A percentile compares a stretch with the other conserved stretches of the same genome.
These are phyloP conservation scores for Schizopygopsis malacanthus DNA, from an alignment of 2,797 vertebrate genomes.

Conservation along the genomic window DNA sequence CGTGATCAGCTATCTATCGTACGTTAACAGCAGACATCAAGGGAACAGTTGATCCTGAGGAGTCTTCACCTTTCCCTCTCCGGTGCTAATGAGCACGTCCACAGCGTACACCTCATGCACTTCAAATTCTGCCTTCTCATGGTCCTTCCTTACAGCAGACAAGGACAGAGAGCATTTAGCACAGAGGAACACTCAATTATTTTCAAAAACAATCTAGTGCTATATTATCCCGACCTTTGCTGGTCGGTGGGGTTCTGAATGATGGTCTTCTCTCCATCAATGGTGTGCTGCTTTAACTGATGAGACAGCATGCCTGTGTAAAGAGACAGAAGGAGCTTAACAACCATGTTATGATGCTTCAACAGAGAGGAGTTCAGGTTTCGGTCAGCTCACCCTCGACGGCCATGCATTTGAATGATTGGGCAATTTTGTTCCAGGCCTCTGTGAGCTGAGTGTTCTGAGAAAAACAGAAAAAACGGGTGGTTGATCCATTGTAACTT, in stretches of 20 bases:
- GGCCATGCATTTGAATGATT: constrained; percentile 95
- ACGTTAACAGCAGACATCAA: neutral
- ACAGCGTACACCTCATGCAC: constrained; percentile 98
- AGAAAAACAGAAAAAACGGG: constrained; percentile 10
- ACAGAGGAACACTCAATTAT: neutral
- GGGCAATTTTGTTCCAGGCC: constrained; percentile 97
- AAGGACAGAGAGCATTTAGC: constrained; percentile 10
- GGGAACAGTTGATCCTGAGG: neutral
- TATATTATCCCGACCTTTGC: constrained; percentile 84
- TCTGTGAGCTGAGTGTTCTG: constrained; percentile 98
- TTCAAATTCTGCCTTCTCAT: constrained; percentile 97
- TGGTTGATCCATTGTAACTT: neutral
- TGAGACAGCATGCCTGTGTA: constrained; percentile 94
- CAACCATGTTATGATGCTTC: neutral
- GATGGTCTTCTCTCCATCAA: constrained; percentile 97
- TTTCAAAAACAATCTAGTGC: neutral
- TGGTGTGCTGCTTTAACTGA: constrained; percentile 96
- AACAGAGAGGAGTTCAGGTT: neutral
- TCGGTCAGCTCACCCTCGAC: constrained; percentile 86
- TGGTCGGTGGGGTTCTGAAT: constrained; percentile 98
- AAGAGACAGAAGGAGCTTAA: constrained; percentile 27
- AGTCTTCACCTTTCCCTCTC: constrained; percentile 95
- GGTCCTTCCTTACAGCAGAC: constrained; percentile 87
- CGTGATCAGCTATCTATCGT: neutral
- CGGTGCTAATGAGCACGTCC: constrained; percentile 94